A percentile compares a stretch with the other conserved stretches of the same genome.
These are phyloP conservation scores for Pseudolaguvia tuberculata DNA, from an alignment of 2,113 vertebrate species.

Conservation along the genomic window DNA sequence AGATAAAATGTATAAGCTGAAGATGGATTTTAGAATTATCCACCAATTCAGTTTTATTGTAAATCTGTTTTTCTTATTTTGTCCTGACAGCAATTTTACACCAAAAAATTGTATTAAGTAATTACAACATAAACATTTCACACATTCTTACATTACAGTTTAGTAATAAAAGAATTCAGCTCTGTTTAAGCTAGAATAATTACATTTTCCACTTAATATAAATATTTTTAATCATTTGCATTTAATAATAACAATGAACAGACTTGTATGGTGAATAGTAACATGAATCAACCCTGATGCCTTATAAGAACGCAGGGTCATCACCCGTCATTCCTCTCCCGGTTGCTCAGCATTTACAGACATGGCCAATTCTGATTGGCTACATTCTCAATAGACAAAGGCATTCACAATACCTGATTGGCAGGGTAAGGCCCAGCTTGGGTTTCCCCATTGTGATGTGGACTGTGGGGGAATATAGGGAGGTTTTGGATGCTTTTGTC, in stretches of 20 bases:
- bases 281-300: constrained; percentile 29
- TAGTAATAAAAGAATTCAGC: background rate
- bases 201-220: background rate
- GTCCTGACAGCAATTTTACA: background rate
- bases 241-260: background rate
- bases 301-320: constrained; percentile 12
- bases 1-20: background rate
- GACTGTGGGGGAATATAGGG: constrained; percentile 34
- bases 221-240: background rate
- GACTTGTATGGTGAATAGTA: constrained; percentile 11
- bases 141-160: background rate
- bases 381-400: constrained; percentile 21
- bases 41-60: background rate
- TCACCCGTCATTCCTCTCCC: constrained; percentile 13
- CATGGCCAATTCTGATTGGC: constrained; percentile 39
- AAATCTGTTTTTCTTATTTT: background rate
- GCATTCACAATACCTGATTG: constrained; percentile 47
- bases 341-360: constrained; percentile 47
- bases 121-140: background rate
- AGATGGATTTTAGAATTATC: background rate
- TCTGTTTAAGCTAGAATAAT: background rate
- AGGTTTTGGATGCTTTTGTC: constrained; percentile 28
- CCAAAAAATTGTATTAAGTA: too few species aligned
- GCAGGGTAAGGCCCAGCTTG: constrained; percentile 30
- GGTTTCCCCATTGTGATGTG: constrained; percentile 36